Evolutionary conservation across 2,888 invertebrate genomes (phyloP), one percentile per base, ranked within the genome.

Genomic region (Pharmacophagus antenor): DNA sequence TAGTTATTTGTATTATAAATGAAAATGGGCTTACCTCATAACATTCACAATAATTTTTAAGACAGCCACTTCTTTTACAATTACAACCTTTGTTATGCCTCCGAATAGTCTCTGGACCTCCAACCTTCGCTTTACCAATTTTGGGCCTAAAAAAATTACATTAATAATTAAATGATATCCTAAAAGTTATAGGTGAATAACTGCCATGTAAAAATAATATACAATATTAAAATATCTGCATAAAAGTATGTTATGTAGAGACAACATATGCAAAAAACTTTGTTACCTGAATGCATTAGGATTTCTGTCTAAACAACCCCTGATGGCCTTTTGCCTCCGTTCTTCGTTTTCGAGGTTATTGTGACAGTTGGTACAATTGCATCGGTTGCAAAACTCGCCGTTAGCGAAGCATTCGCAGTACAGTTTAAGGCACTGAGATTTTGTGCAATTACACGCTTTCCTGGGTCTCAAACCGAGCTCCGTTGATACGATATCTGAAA

Each of bases 351-450:
- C 95, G 67, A 99, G 90, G 88, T 99, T 99, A 79, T 99, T 99
- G 72, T 94, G 97, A 82, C 99, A 99, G 87, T 98, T 98, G 82
- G 95, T 96, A 85, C 99, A 99, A 81, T 99, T 99, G 89, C 99
- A 99, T 83, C 94, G 95, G 83, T 97, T 95, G 89, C 99, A 99
- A 87, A 99, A 99, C 88, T 99, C 99, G 3, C 99, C 99, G 88
- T 99, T 99, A 4, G 99, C 99, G 92, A 99, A 99, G 82, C 99
- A 99, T 82, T 99, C 99, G 90, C 99, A 99, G 83, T 99, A 99
- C 87, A 99, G 85, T 88, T 99, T 99, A 64, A 99, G 93, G 78
- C 99, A 99, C 81, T 98, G 98, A 2, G 99, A 99, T 87, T 99
- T 99, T 27, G 98, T 99, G 86, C 99, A 99, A 84, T 99, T 99